phyloP scores from a whole-genome alignment of 1,140 invertebrate species.

The Bombus turneri region DNA sequence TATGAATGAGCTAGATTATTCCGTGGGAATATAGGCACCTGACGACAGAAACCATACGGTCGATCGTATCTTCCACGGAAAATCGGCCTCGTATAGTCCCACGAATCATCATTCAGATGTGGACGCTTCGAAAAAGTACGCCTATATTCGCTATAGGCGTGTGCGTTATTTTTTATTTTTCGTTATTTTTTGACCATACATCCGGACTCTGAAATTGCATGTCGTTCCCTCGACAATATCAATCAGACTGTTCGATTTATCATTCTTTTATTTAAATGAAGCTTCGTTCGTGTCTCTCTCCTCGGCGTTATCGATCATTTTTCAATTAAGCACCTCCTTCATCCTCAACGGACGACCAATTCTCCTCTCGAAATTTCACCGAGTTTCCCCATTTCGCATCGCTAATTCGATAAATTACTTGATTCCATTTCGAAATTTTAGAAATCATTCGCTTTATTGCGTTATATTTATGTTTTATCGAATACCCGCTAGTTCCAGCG shows the following conservation, averaged over 20 bases:
- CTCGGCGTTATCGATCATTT: neutral
- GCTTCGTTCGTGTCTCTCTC: neutral
- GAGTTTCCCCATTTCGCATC: neutral
- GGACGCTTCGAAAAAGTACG: neutral
- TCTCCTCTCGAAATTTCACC: neutral
- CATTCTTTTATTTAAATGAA: neutral
- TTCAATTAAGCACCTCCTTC: neutral
- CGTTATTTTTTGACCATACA: neutral
- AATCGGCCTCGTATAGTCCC: neutral
- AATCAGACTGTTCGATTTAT: neutral
- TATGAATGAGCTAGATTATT: conserved; percentile 33
- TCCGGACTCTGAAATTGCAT: neutral
- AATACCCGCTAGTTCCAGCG: neutral
- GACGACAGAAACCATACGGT: neutral
- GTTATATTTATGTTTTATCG: neutral
- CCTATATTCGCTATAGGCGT: neutral
- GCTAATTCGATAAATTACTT: neutral
- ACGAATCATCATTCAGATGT: neutral
- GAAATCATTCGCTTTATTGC: neutral
- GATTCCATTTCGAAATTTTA: neutral
- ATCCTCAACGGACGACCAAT: too few relatives aligned
- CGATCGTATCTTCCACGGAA: conserved; percentile 23
- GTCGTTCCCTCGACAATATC: neutral
- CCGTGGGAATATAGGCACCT: conserved; percentile 24
- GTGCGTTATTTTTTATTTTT: neutral